Conservation (phyloP, 2,888 invertebrate genomes). For the Aproaerema taeniolella region DNA sequence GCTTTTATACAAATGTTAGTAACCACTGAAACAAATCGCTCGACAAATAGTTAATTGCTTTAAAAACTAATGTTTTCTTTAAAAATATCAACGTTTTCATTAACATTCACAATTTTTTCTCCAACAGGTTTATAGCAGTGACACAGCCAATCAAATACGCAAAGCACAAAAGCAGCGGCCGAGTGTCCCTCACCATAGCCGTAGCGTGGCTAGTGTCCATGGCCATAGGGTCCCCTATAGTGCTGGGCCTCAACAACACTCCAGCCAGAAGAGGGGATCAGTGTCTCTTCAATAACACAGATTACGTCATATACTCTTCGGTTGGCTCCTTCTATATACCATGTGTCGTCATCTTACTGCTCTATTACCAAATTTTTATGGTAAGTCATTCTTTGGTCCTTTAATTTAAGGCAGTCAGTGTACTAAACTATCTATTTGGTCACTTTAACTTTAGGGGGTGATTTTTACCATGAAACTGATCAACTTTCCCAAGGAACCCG, state of each 20-base stretch:
- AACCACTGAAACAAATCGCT: no score
- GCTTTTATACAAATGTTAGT: no score
- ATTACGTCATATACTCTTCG: constrained; percentile 98
- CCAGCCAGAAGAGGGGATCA: constrained; percentile 87
- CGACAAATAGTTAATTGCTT: no score
- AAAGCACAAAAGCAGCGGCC: constrained; percentile 96
- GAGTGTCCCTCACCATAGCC: constrained; percentile 95
- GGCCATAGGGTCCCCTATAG: constrained; percentile 97
- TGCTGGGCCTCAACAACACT: constrained; percentile 96
- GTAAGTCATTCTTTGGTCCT: constrained; percentile 80
- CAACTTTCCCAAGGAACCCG: no score
- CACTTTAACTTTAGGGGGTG: no score
- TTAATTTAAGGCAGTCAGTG: no score
- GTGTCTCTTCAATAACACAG: constrained; percentile 98
- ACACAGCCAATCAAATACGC: constrained; percentile 99
- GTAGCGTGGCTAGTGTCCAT: constrained; percentile 95
- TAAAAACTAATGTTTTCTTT: no score
- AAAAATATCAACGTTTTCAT: no score
- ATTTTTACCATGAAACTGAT: no score
- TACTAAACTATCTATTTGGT: no score
- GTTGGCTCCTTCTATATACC: constrained; percentile 99
- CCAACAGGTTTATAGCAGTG: constrained; percentile 96
- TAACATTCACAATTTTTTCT: no score
- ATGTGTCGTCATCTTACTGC: constrained; percentile 97
- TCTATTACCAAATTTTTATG: constrained; percentile 98